These are phyloP conservation scores for Perodicticus potto DNA, from an alignment of 2,797 vertebrate genomes.

Conservation along the genomic window DNA sequence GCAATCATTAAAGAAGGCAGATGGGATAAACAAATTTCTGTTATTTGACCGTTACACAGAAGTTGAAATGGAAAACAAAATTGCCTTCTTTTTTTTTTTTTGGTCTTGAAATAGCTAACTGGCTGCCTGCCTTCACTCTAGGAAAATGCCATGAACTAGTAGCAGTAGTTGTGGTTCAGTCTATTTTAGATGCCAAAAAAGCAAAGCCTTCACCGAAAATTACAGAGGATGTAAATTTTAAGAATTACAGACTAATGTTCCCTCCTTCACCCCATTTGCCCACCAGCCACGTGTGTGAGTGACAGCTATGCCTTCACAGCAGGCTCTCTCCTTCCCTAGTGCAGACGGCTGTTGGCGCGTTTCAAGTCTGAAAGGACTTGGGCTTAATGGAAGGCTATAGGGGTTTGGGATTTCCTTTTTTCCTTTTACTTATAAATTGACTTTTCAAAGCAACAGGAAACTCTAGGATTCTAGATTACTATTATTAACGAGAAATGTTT, in stretches of 20 bases:
- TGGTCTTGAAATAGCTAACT: slow-evolving; percentile 76
- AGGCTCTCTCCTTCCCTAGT: slow-evolving; percentile 82
- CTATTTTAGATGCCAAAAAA: slow-evolving; percentile 86
- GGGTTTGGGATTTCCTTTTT: slow-evolving; percentile 36
- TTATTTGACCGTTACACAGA: slow-evolving; percentile 83
- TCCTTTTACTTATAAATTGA: not conserved
- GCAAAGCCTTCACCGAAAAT: slow-evolving; percentile 87
- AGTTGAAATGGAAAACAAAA: slow-evolving; percentile 83
- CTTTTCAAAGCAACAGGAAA: slow-evolving; percentile 84
- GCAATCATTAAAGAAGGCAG: slow-evolving; percentile 86
- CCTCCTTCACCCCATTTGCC: slow-evolving; percentile 83
- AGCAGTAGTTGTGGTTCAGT: slow-evolving; percentile 74
- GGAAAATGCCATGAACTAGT: slow-evolving; percentile 77
- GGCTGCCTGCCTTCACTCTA: slow-evolving; percentile 64
- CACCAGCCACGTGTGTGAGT: slow-evolving; percentile 87
- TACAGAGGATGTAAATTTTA: slow-evolving; percentile 88
- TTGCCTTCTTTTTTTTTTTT: slow-evolving; percentile 26
- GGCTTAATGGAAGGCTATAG: slow-evolving; percentile 77
- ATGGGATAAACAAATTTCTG: slow-evolving; percentile 85
- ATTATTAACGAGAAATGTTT: slow-evolving; percentile 87
- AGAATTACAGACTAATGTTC: slow-evolving; percentile 88
- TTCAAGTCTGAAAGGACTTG: slow-evolving; percentile 80
- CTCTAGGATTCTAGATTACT: slow-evolving; percentile 82
- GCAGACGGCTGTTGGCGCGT: slow-evolving; percentile 75
- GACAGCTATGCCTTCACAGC: slow-evolving; percentile 88